A percentile compares a stretch with the other conserved stretches of the same genome.
Conservation (phyloP, 2,113 vertebrate species). For the Xiphophorus maculatus region DNA sequence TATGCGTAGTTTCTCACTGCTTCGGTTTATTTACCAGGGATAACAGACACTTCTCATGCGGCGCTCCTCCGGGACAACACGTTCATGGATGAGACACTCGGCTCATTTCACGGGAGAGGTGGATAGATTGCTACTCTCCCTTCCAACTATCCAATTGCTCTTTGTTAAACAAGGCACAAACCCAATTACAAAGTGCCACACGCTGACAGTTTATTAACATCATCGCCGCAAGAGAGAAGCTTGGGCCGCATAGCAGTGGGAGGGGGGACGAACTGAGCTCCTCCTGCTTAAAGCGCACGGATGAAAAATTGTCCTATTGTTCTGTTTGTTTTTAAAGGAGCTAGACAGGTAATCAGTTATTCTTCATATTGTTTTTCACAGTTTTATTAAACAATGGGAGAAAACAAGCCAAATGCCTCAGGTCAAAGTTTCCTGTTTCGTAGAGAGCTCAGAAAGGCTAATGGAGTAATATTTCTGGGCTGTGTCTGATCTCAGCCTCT, state of each 20-base stretch:
- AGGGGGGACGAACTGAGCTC: constrained; percentile 15
- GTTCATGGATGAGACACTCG: constrained; percentile 64
- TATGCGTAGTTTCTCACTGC: constrained; percentile 7
- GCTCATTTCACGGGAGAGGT: constrained; percentile 72
- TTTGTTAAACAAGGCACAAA: constrained; percentile 81
- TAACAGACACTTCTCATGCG: constrained; percentile 66
- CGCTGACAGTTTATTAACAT: constrained; percentile 77
- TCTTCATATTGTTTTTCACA: constrained; percentile 37
- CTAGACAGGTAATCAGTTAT: constrained; percentile 51
- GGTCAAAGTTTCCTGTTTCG: constrained; percentile 59
- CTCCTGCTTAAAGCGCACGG: constrained; percentile 62
- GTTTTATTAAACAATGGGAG: constrained; percentile 17
- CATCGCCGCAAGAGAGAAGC: constrained; percentile 42
- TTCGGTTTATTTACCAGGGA: constrained; percentile 64
- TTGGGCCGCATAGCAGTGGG: neutral
- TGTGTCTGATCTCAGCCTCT: constrained; percentile 68
- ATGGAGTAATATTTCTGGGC: constrained; percentile 67
- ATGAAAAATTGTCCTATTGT: constrained; percentile 62
- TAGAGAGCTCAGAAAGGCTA: constrained; percentile 50
- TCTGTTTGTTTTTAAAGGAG: constrained; percentile 38
- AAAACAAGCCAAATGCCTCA: constrained; percentile 33
- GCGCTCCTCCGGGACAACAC: constrained; percentile 65
- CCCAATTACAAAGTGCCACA: constrained; percentile 77
- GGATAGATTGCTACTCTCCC: constrained; percentile 68
- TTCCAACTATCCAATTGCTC: constrained; percentile 76